A percentile compares a stretch with the other conserved stretches of the same genome.
phyloP scores from a whole-genome alignment of 2,113 vertebrate genomes.

The Raphicerus campestris region DNA sequence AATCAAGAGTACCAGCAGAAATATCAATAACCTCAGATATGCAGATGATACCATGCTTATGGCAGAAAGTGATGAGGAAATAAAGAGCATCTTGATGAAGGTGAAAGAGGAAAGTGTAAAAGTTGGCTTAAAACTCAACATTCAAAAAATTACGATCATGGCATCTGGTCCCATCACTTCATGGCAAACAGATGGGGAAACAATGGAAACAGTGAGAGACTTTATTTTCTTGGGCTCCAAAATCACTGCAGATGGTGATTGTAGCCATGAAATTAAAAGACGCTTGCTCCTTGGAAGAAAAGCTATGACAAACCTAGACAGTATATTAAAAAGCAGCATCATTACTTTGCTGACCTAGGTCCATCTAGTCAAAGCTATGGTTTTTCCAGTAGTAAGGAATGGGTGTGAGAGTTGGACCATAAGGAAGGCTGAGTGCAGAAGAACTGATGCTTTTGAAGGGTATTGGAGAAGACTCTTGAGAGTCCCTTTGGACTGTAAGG shows the following conservation, averaged over 20 bases:
- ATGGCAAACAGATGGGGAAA: neutral
- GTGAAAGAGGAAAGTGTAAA: neutral
- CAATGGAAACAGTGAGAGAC: neutral
- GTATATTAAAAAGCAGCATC: too few relatives aligned
- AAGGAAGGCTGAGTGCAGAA: too few relatives aligned
- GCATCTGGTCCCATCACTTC: neutral
- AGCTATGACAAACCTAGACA: too few relatives aligned
- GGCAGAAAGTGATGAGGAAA: neutral
- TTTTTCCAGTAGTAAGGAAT: too few relatives aligned
- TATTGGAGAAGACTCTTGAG: too few relatives aligned
- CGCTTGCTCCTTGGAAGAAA: too few relatives aligned
- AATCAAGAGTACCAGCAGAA: neutral
- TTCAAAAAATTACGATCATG: neutral
- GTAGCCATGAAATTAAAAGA: too few relatives aligned
- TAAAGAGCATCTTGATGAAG: neutral
- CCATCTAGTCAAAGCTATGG: too few relatives aligned
- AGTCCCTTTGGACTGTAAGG: too few relatives aligned
- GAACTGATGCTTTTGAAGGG: too few relatives aligned
- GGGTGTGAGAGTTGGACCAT: too few relatives aligned
- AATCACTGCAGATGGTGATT: neutral
- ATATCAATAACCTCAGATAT: neutral
- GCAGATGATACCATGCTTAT: neutral
- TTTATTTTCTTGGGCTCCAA: neutral
- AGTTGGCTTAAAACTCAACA: neutral
- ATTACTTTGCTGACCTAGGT: too few relatives aligned